Evolutionary conservation across 2,888 invertebrate genomes (phyloP).

Genomic region (Laspeyria flexula): DNA sequence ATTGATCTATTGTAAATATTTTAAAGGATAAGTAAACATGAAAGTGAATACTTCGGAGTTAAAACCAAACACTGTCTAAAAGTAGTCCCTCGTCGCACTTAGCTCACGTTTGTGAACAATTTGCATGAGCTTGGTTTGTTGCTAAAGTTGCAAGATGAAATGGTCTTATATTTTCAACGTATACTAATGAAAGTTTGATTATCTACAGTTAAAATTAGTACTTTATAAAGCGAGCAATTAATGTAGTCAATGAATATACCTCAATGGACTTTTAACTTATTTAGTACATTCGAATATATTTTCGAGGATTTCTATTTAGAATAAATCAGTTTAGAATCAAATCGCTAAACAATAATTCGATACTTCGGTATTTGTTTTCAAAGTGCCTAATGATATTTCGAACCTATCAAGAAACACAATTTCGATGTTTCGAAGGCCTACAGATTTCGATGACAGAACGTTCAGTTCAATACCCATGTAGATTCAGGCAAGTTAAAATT

Average conservation of each 20-base stretch:
- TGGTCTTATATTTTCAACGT: slow-evolving; percentile 61
- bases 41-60: slow-evolving; percentile 18
- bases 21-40: slow-evolving; percentile 5
- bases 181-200: too few relatives aligned
- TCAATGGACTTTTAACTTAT: too few relatives aligned
- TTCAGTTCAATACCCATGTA: background rate
- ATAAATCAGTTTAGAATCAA: too few relatives aligned
- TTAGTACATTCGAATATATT: too few relatives aligned
- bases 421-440: background rate
- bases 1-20: background rate
- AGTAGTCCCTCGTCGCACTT: slow-evolving; percentile 50
- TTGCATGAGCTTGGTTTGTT: slow-evolving; percentile 58
- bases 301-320: too few relatives aligned
- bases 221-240: too few relatives aligned
- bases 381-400: too few relatives aligned
- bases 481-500: background rate
- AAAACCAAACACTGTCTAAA: slow-evolving; percentile 41
- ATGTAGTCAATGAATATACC: too few relatives aligned
- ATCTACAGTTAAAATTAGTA: too few relatives aligned
- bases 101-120: slow-evolving; percentile 60
- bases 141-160: slow-evolving; percentile 54
- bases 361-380: too few relatives aligned
- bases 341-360: too few relatives aligned
- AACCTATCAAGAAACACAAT: too few relatives aligned
- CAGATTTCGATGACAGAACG: background rate